Base-by-base conservation (phyloP, 2,113 vertebrate species). In the Menura novaehollandiae region DNA sequence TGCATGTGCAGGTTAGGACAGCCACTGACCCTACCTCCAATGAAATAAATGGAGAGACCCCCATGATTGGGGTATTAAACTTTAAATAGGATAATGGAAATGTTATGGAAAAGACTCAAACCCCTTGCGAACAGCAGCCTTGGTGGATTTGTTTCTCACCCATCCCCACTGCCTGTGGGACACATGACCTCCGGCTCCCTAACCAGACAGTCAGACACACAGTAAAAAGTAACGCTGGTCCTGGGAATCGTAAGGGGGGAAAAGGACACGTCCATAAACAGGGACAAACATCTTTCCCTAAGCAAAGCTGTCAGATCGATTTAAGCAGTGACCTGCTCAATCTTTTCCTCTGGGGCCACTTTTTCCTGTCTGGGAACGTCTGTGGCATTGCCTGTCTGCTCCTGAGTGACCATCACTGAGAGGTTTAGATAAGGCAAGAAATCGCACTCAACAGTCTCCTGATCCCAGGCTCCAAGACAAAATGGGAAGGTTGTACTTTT, bases 381-480 rank as follows among this genome's bases (percentile, higher is more conserved):
- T 77, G 94, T 95, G 97, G 87, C 33, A 9, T 75, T 94, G 93
- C 89, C 94, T 96, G 93, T 96, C 95, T 96, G 95, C 47, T 98
- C 95, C 97, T 85, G 33, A 97, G 94, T 28, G 85, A 93, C 92
- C 95, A 91, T 77, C 95, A n/a, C 49, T 94, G 96, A 97, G 90
- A 97, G 90, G 72, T 95, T 98, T 95, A 98, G 97, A 98, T 98
- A 98, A 98, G 96, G 96, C 93, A 94, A 96, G 96, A 77, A 96
- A 93, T 93, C 18, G 4, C 93, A 96, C 93, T 98, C 96, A 92
- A 67, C 93, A 96, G 93, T 80, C 94, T 83, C 60, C 68, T 58
- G 91, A 89, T 91, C 93, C 93, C 83, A 67, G 93, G 82, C 91
- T 91, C 88, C 77, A 74, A 95, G 85, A 95, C 93, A 94, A 93